These are phyloP conservation scores for Torymus auratus DNA, from an alignment of 2,888 invertebrate genomes.

Conservation along the genomic window DNA sequence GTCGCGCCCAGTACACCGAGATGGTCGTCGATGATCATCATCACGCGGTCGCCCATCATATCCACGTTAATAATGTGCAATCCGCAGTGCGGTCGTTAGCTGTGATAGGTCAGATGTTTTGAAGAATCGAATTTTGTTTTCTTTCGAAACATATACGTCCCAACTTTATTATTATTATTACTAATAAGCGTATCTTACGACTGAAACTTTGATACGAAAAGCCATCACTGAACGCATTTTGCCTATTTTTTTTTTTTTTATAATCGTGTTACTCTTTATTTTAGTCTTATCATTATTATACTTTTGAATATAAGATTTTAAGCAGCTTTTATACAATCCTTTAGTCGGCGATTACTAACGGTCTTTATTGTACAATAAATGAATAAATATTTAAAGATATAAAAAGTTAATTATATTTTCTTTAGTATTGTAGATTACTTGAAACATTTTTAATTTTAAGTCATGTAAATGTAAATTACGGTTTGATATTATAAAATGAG, in stretches of 20 bases:
- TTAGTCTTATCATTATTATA: constrained; percentile 30
- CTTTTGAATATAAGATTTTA: constrained; percentile 36
- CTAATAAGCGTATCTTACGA: constrained; percentile 35
- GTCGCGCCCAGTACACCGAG: constrained; percentile 73
- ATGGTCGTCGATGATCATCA: constrained; percentile 71
- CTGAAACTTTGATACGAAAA: constrained; percentile 52
- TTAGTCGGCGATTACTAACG: constrained; percentile 45
- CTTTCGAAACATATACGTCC: constrained; percentile 2
- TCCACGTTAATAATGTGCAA: constrained; percentile 74
- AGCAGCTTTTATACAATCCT: constrained; percentile 47
- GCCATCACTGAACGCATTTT: constrained; percentile 38
- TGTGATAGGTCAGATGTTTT: constrained; percentile 74
- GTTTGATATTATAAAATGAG: neutral
- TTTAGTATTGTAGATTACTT: neutral
- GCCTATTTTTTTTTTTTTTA: constrained; percentile 35
- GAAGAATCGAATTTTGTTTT: constrained; percentile 47
- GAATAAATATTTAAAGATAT: constrained; percentile 51
- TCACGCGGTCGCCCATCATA: constrained; percentile 68
- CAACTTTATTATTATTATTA: constrained; percentile 35
- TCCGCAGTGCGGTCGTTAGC: constrained; percentile 73
- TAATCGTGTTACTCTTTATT: constrained; percentile 33
- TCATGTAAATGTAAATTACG: neutral
- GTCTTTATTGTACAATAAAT: constrained; percentile 43
- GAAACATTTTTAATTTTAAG: no score
- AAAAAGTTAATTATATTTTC: constrained; percentile 12